Evolutionary conservation across 1,140 invertebrate species (phyloP).

Genomic region (Wiebesia pumilae): DNA sequence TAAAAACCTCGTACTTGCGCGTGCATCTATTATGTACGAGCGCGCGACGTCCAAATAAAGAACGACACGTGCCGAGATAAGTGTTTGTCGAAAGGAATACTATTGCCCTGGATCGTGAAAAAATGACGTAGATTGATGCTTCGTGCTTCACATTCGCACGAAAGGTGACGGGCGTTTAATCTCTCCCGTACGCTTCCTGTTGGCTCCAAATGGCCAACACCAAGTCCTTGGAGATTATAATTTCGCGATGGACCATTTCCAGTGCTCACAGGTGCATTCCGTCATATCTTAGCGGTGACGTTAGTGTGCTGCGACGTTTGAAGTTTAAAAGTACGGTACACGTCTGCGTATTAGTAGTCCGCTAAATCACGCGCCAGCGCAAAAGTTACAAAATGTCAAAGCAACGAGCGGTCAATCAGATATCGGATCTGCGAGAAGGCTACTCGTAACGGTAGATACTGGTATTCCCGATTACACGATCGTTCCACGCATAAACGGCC

Average conservation of each 20-base stretch:
- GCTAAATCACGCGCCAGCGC: neutral
- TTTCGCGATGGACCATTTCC: neutral
- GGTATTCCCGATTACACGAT: neutral
- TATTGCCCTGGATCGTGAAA: neutral
- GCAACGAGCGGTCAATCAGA: neutral
- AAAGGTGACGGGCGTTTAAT: neutral
- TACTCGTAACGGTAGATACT: neutral
- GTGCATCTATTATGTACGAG: neutral
- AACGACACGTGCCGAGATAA: constrained; percentile 17
- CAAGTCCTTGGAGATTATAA: neutral
- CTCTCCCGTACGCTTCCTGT: too few relatives aligned
- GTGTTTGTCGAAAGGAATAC: constrained; percentile 20
- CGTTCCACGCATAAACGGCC: neutral
- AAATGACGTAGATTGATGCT: constrained; percentile 29
- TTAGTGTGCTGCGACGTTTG: neutral
- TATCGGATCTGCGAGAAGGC: neutral
- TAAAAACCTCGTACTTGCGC: constrained; percentile 20
- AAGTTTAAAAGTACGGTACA: neutral
- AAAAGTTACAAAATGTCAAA: neutral
- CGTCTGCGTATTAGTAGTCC: neutral
- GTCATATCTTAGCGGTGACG: neutral
- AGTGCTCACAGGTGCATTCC: neutral
- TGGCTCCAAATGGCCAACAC: too few relatives aligned
- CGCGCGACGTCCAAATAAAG: constrained; percentile 23
- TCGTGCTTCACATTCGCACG: neutral